Evolutionary conservation across 1,140 invertebrate species (phyloP), one percentile per base, ranked within the genome.

Genomic region (Drosophila neocordata): DNA sequence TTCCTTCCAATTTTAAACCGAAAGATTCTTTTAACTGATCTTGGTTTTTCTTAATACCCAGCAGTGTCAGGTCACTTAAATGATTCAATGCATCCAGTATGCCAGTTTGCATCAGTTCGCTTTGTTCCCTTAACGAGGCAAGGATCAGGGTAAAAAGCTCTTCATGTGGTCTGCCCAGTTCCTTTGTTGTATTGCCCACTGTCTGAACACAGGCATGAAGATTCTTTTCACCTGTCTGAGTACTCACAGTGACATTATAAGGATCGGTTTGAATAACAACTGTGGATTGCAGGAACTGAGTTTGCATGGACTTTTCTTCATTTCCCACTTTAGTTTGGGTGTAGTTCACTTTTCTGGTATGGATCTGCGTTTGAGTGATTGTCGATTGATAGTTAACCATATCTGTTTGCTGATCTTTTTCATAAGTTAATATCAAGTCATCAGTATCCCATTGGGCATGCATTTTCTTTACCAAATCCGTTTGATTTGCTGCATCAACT

Each of bases 371-470:
- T 41, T 87, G 81, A 2, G 24, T 57, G 11, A 38, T 4, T 0
- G 38, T 18, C 0, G 35, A 35, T 4, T 37, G 51, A 0, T 34
- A 18, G 2, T 20, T 5, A 0, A 1, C 5, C 4, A 52, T 52
- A 0, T 18, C 2, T 2, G 82, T 87, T 56, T 88, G 82, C 68
- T 87, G 83, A 4, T 67, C 12, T 12, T 27, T 56, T 1, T 31
- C 18, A 12, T 48, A 18, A 18, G 1, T 9, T 2, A 44, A 1
- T 0, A 13, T 22, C 13, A 87, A 31, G 12, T 81, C 78, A 6
- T 13, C 2, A 0, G 77, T 87, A 11, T 87, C 67, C 34, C 67
- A 51, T 4, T 65, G 11, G 18, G 8, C 51, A 4, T 44, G 12
- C 13, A 0, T 44, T 8, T 7, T 52, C 24, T 6, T 9, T 7